Conservation (phyloP, 2,797 vertebrate genomes). For the Falco concolor region DNA sequence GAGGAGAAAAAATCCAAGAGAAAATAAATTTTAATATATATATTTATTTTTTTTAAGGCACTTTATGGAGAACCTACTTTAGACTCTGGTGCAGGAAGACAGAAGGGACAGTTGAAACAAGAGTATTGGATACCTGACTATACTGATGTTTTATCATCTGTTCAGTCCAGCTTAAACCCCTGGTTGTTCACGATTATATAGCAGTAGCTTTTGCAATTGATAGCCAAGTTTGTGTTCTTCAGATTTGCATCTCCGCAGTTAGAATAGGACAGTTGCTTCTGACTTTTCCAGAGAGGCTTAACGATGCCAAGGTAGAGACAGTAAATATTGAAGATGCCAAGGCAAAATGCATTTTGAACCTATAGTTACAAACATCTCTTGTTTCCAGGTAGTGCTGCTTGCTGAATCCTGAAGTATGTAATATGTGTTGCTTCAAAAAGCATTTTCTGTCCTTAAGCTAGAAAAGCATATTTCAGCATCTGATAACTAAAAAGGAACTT, state of each 20-base stretch:
- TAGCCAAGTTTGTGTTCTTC: neutral
- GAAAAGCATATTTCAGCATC: slow-evolving; percentile 19
- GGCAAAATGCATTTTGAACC: neutral
- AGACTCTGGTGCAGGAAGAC: neutral
- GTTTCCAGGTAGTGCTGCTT: neutral
- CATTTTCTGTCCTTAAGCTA: slow-evolving; percentile 10
- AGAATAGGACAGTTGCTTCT: neutral
- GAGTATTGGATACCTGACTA: neutral
- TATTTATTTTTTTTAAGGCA: neutral
- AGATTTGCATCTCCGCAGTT: neutral
- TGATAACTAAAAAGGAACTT: slow-evolving; percentile 47
- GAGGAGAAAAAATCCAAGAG: neutral
- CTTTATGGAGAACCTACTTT: neutral
- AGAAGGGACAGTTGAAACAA: neutral
- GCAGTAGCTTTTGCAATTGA: neutral
- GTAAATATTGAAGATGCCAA: neutral
- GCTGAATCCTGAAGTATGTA: slow-evolving; percentile 7
- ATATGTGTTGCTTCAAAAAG: neutral
- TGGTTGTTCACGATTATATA: neutral
- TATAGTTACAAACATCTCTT: neutral
- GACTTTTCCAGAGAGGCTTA: neutral
- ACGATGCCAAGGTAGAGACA: neutral
- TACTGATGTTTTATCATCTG: neutral
- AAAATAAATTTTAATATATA: no score
- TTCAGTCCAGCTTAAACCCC: neutral